Evolutionary conservation across 2,797 vertebrate genomes (phyloP), one percentile per base, ranked within the genome.

Genomic region (Gouania willdenowi): DNA sequence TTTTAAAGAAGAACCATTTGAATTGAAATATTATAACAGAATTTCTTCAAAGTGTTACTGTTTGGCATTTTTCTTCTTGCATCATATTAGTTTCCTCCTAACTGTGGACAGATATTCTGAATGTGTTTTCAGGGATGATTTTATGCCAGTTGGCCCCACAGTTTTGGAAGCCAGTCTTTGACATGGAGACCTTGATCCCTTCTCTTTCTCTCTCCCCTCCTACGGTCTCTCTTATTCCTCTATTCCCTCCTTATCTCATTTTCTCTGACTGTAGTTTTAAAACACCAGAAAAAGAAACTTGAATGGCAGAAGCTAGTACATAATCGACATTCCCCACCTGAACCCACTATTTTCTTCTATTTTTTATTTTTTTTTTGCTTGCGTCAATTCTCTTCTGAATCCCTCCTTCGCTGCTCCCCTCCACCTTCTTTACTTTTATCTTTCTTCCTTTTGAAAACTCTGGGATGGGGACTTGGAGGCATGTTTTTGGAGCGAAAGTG

Each of bases 341-440:
- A 34, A 24, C 43, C 47, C 47, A 35, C 46, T 52, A 62, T 15
- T 59, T 52, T 62, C 15, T 59, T 55, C 36, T 53, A 70, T 51
- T 53, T 66, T 63, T 52, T 59, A 37, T 66, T 45, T 68, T 67
- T 75, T 82, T 81, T 64, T 66, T 55, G 72, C 77, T 74, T 83
- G 77, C 71, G 68, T 77, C 65, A 15, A 44, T 63, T 23, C 68
- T 78, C 62, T 40, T 60, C 64, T 79, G 76, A 82, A 83, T 69
- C 43, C 53, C 43, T 50, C 48, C 50, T 58, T 58, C 20, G 46
- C 59, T 41, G 24, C 48, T 33, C 27, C 16, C 17, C 26, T 8
- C 15, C 8, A 10, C 8, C 62, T 65, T 66, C 82, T 84, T 47
- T 66, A 77, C 85, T 87, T 91, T 88, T 83, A 82, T 85, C 85